phyloP scores from a whole-genome alignment of 1,140 invertebrate genomes.

The Orchestia grillus region DNA sequence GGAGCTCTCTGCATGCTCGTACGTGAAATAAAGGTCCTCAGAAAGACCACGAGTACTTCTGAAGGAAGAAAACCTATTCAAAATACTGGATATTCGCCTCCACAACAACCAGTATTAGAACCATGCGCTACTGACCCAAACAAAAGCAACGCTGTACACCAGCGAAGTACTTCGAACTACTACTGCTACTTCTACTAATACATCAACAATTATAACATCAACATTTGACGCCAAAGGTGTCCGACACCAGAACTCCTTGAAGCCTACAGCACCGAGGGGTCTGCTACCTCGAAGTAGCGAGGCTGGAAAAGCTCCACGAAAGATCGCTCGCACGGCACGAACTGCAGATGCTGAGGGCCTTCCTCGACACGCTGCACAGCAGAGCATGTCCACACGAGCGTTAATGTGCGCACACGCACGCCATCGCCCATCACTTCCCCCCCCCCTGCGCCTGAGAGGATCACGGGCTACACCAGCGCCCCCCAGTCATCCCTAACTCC shows the following conservation, averaged over 20 bases:
- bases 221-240: too few relatives aligned
- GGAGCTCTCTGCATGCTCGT: too few relatives aligned
- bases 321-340: not conserved
- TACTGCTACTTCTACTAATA: not conserved
- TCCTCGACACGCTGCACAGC: not conserved
- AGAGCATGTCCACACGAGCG: not conserved
- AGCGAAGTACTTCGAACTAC: not conserved
- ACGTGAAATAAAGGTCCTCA: too few relatives aligned
- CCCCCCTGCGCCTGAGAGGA: too few relatives aligned
- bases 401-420: not conserved
- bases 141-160: not conserved
- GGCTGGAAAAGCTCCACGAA: not conserved
- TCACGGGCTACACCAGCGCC: too few relatives aligned
- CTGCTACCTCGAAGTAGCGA: not conserved
- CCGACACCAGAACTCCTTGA: too few relatives aligned
- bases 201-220: not conserved
- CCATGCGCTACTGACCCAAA: not conserved
- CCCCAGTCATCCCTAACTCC: not conserved
- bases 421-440: too few relatives aligned
- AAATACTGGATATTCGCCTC: not conserved
- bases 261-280: not conserved
- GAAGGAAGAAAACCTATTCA: not conserved
- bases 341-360: not conserved
- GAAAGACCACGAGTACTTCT: not conserved
- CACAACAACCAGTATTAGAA: not conserved